Conservation (phyloP, 2,888 invertebrate genomes). For the Plebejus argus region DNA sequence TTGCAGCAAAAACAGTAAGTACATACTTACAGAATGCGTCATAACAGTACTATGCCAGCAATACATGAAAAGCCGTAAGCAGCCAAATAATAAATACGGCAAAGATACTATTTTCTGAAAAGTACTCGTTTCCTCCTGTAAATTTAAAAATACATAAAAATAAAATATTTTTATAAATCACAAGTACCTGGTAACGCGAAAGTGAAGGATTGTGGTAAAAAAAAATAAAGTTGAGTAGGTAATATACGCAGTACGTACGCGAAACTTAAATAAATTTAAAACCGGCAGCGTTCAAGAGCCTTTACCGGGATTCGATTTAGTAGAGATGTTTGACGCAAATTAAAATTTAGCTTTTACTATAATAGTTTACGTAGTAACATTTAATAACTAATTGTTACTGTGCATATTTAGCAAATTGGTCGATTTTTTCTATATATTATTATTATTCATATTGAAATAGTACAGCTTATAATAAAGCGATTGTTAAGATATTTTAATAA, state of each 20-base stretch:
- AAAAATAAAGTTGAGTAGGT: not conserved
- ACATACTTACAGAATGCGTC: constrained; percentile 53
- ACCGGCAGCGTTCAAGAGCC: not conserved
- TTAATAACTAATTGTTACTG: too few species aligned
- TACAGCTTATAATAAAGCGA: too few species aligned
- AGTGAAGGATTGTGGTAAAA: not conserved
- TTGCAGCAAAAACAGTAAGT: not conserved
- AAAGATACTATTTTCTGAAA: constrained; percentile 56
- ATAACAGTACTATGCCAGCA: constrained; percentile 69
- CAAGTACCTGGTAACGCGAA: not conserved
- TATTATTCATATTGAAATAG: too few species aligned
- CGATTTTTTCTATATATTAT: too few species aligned
- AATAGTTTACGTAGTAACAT: too few species aligned
- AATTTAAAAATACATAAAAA: constrained; percentile 36
- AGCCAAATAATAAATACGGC: constrained; percentile 60
- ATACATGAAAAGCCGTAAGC: constrained; percentile 61
- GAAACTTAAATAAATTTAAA: not conserved
- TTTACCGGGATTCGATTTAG: not conserved
- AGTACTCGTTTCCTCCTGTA: constrained; percentile 44
- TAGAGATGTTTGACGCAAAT: not conserved
- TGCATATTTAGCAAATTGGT: too few species aligned
- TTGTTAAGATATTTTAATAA: too few species aligned
- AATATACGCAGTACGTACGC: not conserved
- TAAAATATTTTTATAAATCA: too few species aligned
- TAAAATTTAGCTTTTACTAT: too few species aligned